These are phyloP conservation scores for Beroe forskalii DNA, from an alignment of 37 sponge, comb jelly and placozoan species.

Conservation along the genomic window DNA sequence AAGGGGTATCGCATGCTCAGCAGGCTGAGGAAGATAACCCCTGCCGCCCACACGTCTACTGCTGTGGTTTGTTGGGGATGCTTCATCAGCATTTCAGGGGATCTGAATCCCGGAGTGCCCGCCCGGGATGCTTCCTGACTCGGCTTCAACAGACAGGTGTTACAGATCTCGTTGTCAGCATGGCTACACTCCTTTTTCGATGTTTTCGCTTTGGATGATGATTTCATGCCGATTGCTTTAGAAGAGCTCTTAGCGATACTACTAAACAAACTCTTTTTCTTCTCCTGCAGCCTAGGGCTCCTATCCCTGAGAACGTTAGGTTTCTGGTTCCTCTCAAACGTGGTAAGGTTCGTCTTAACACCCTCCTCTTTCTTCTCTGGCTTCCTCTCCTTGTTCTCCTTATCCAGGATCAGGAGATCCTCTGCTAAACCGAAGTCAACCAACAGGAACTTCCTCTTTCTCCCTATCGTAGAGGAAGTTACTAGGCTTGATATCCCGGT, in stretches of 20 bases:
- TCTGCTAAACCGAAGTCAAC: constrained; percentile 89
- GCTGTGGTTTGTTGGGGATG: constrained; percentile 66
- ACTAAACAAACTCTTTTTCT: constrained; percentile 31
- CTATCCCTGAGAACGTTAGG: constrained; percentile 26
- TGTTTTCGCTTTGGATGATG: background rate
- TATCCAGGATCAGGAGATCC: background rate
- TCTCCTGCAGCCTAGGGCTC: constrained; percentile 50
- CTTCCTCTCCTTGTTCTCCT: constrained; percentile 17
- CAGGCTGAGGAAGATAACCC: constrained; percentile 74
- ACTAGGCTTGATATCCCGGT: constrained; percentile 97
- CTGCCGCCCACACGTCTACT: constrained; percentile 65
- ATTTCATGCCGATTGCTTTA: background rate
- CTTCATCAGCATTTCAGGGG: constrained; percentile 66
- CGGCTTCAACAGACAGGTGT: constrained; percentile 58
- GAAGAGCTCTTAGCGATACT: constrained; percentile 6
- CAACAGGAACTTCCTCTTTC: constrained; percentile 71
- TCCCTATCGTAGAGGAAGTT: constrained; percentile 92
- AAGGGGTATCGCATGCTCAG: constrained; percentile 92
- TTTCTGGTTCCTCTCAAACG: constrained; percentile 8
- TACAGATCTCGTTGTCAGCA: constrained; percentile 61
- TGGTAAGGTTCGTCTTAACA: background rate
- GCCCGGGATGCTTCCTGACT: constrained; percentile 62
- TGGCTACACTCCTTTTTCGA: constrained; percentile 8
- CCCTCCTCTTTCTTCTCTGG: background rate
- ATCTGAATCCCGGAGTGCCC: constrained; percentile 64